phyloP scores from a whole-genome alignment of 2,888 invertebrate species.

The Tetramorium bicarinatum region DNA sequence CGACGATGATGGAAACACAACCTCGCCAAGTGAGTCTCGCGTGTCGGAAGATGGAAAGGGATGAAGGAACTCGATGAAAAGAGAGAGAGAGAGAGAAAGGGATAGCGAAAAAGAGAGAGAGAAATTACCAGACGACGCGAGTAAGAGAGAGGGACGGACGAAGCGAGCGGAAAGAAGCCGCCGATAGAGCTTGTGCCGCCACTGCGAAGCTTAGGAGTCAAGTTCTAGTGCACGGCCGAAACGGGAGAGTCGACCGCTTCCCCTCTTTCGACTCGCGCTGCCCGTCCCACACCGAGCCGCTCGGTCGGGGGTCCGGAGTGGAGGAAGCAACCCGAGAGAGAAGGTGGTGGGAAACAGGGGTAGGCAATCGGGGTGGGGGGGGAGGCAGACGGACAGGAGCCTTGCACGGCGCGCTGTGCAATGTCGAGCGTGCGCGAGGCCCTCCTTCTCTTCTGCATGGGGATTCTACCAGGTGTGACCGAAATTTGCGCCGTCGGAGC shows the following conservation, averaged over 20 bases:
- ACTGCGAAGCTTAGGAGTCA: constrained; percentile 77
- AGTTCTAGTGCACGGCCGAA: constrained; percentile 81
- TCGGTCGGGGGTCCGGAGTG: constrained; percentile 46
- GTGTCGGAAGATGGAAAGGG: constrained; percentile 5
- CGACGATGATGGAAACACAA: constrained; percentile 64
- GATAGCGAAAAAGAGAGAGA: background rate
- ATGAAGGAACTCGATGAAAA: constrained; percentile 11
- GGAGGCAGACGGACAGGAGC: constrained; percentile 27
- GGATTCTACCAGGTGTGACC: constrained; percentile 74
- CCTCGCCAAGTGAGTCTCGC: constrained; percentile 50
- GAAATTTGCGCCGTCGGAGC: constrained; percentile 64
- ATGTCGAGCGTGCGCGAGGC: constrained; percentile 72
- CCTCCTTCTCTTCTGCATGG: constrained; percentile 35
- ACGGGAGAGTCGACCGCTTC: constrained; percentile 73
- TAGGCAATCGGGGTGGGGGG: background rate
- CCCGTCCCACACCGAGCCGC: background rate
- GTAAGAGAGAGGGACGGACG: constrained; percentile 23
- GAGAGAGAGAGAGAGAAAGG: constrained; percentile 25
- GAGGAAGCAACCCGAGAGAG: constrained; percentile 3
- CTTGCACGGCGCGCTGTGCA: constrained; percentile 59
- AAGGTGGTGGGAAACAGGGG: constrained; percentile 28
- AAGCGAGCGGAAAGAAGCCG: constrained; percentile 43
- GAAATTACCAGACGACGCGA: constrained; percentile 32
- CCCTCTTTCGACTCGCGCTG: constrained; percentile 36
- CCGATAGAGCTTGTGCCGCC: constrained; percentile 69